A percentile compares a stretch with the other conserved stretches of the same genome.
Conservation (phyloP, 2,888 invertebrate genomes). For the Stenoptilia bipunctidactyla region DNA sequence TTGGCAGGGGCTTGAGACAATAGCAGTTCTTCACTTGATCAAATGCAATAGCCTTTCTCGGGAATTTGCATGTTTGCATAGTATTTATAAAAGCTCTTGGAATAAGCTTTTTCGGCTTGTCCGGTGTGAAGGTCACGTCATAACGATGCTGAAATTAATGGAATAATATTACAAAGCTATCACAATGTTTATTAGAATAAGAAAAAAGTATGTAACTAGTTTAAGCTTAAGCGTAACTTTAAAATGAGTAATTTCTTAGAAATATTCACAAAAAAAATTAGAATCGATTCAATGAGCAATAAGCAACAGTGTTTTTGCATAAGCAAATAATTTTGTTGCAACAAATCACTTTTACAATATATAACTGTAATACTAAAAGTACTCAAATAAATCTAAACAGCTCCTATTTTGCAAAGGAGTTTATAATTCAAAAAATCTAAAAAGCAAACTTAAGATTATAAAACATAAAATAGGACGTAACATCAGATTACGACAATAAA, state of each 20-base stretch:
- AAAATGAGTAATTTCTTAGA: background rate
- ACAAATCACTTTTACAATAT: too few relatives aligned
- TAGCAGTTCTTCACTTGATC: slow-evolving; percentile 82
- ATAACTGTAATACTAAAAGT: too few relatives aligned
- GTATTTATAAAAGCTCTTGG: slow-evolving; percentile 48
- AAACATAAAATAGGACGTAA: too few relatives aligned
- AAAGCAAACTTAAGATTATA: too few relatives aligned
- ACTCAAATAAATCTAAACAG: too few relatives aligned
- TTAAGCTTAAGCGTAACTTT: background rate
- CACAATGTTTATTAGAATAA: background rate
- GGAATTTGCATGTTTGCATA: slow-evolving; percentile 38
- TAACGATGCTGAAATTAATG: slow-evolving; percentile 82
- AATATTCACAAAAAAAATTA: too few relatives aligned
- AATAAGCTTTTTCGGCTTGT: slow-evolving; percentile 75
- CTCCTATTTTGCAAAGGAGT: too few relatives aligned
- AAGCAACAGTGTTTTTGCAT: too few relatives aligned
- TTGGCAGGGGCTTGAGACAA: slow-evolving; percentile 49
- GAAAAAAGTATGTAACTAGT: background rate
- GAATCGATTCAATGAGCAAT: too few relatives aligned
- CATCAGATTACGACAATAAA: background rate
- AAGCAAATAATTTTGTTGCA: too few relatives aligned
- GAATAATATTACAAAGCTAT: background rate
- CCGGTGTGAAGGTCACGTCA: slow-evolving; percentile 81
- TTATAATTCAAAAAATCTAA: too few relatives aligned
- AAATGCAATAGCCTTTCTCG: slow-evolving; percentile 71